These are phyloP conservation scores for Melanargia galathea DNA, from an alignment of 2,888 invertebrate species.

Conservation along the genomic window DNA sequence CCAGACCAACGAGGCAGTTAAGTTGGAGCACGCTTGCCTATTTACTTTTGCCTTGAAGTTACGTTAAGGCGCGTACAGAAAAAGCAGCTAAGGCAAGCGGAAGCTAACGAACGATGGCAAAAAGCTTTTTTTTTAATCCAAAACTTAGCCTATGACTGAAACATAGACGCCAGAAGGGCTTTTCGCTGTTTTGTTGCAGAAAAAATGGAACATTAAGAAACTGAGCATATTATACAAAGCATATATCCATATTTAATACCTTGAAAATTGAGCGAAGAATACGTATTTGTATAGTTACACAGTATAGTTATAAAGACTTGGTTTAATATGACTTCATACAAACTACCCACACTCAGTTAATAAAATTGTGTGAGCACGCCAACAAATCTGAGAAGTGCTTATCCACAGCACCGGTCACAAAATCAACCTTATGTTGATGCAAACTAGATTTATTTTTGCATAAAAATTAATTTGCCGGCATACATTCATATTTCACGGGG, in stretches of 20 bases:
- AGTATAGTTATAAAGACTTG: background rate
- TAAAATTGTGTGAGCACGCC: constrained; percentile 30
- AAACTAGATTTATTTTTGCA: constrained; percentile 7
- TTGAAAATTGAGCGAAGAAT: background rate
- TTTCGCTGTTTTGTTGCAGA: too few relatives aligned
- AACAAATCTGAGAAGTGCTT: constrained; percentile 26
- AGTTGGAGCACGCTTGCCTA: too few relatives aligned
- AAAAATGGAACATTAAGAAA: too few relatives aligned
- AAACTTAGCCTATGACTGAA: too few relatives aligned
- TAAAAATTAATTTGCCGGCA: constrained; percentile 23
- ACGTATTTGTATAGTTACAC: too few relatives aligned
- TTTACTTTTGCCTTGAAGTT: too few relatives aligned
- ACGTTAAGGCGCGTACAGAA: too few relatives aligned
- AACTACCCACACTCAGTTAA: constrained; percentile 26
- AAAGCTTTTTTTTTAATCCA: too few relatives aligned
- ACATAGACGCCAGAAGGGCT: too few relatives aligned
- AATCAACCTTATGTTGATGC: background rate
- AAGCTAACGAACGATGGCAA: too few relatives aligned
- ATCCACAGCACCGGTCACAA: constrained; percentile 1
- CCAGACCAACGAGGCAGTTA: too few relatives aligned
- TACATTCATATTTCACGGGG: constrained; percentile 33
- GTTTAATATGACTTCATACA: constrained; percentile 1
- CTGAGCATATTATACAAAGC: background rate
- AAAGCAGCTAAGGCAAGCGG: too few relatives aligned
- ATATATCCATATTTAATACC: background rate